A percentile compares a stretch with the other conserved stretches of the same genome.
phyloP scores from a whole-genome alignment of 2,888 invertebrate genomes.

The Eupithecia subfuscata region DNA sequence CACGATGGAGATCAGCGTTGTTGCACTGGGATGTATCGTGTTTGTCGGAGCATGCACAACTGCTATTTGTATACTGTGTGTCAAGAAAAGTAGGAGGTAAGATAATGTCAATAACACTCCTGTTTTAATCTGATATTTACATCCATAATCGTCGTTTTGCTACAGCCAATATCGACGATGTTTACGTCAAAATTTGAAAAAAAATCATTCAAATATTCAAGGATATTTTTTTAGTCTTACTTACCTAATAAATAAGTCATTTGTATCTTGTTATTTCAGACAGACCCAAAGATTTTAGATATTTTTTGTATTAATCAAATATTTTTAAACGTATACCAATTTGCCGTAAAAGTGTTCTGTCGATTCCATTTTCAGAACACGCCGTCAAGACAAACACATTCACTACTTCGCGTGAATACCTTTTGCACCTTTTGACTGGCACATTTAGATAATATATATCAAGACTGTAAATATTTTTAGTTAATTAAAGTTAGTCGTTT shows the following conservation, averaged over 20 bases:
- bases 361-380: constrained; percentile 74
- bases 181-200: not conserved
- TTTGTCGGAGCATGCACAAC: constrained; percentile 92
- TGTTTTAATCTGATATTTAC: not conserved
- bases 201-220: not conserved
- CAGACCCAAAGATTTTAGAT: not conserved
- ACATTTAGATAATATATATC: constrained; percentile 37
- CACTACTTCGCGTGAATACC: constrained; percentile 67
- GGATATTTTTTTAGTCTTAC: not conserved
- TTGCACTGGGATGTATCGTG: constrained; percentile 91
- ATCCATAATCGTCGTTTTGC: not conserved
- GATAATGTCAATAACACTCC: not conserved
- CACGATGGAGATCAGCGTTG: constrained; percentile 91
- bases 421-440: constrained; percentile 28
- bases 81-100: constrained; percentile 86
- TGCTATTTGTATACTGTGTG: constrained; percentile 90
- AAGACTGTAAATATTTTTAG: constrained; percentile 39
- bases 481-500: constrained; percentile 35
- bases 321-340: not conserved
- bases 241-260: too few species aligned
- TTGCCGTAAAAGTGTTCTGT: constrained; percentile 60
- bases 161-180: not conserved
- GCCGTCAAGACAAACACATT: constrained; percentile 72
- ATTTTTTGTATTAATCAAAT: not conserved
- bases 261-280: not conserved